These are phyloP conservation scores for Aselliscus stoliczkanus DNA, from an alignment of 2,797 vertebrate species.

Conservation along the genomic window DNA sequence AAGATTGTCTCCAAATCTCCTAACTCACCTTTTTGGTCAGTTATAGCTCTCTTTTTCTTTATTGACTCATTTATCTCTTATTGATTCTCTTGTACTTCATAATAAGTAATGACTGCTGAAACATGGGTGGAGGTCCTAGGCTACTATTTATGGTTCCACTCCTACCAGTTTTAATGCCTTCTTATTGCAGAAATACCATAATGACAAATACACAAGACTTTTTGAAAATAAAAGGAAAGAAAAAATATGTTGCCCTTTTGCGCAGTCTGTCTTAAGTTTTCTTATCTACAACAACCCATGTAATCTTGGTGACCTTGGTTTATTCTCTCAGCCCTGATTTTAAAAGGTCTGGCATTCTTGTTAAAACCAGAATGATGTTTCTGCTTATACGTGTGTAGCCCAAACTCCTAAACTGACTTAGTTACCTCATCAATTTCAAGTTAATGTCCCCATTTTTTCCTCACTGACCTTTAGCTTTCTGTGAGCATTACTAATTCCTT, in stretches of 20 bases:
- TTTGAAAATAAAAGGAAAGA: not conserved
- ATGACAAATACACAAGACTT: not conserved
- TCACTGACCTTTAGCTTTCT: constrained; percentile 5
- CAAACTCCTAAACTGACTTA: not conserved
- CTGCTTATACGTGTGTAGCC: not conserved
- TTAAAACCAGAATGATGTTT: constrained; percentile 12
- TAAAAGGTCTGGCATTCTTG: not conserved
- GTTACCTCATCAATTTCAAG: constrained; percentile 30
- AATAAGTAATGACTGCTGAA: not conserved
- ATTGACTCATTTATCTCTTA: not conserved
- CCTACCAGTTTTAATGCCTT: not conserved
- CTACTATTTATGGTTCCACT: not conserved
- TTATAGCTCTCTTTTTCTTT: not conserved
- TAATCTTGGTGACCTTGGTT: not conserved
- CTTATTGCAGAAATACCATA: not conserved
- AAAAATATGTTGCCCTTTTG: not conserved
- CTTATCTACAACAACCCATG: not conserved
- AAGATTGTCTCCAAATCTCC: not conserved
- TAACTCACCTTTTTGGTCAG: not conserved
- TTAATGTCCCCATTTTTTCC: not conserved
- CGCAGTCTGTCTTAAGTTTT: not conserved
- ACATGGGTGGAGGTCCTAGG: not conserved
- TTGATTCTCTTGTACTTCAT: not conserved
- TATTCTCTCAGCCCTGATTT: constrained; percentile 23
- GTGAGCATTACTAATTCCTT: not conserved